Evolutionary conservation across 2,797 vertebrate species (phyloP).

Genomic region (Garrulus glandarius): DNA sequence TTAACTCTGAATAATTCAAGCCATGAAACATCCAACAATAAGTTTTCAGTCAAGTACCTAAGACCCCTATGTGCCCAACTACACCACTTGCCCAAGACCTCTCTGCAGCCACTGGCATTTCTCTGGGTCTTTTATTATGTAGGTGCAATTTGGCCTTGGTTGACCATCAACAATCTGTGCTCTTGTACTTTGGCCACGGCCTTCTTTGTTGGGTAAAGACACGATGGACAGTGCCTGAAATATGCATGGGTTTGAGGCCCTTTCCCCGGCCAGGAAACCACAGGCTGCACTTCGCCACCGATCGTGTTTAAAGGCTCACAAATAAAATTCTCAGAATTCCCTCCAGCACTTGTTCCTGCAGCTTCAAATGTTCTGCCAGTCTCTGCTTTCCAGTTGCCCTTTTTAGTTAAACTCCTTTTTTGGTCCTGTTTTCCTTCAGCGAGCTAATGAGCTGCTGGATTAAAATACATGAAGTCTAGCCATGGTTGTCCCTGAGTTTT

Average conservation of each 20-base stretch:
- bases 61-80: background rate
- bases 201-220: background rate
- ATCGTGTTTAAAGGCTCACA: background rate
- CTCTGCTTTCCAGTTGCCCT: constrained; percentile 60
- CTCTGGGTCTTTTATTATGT: background rate
- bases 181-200: background rate
- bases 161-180: background rate
- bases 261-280: background rate
- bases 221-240: background rate
- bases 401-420: constrained; percentile 67
- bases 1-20: background rate
- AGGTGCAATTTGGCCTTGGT: background rate
- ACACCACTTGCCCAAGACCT: background rate
- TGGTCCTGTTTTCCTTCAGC: constrained; percentile 60
- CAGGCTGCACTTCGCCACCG: background rate
- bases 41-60: background rate
- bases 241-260: background rate
- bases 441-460: background rate
- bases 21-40: background rate
- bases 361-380: constrained; percentile 54
- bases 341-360: constrained; percentile 24
- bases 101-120: background rate
- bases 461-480: constrained; percentile 29
- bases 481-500: background rate
- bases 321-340: constrained; percentile 61